These are phyloP conservation scores for Cnemophilus loriae DNA, from an alignment of 2,113 vertebrate species.

Conservation along the genomic window DNA sequence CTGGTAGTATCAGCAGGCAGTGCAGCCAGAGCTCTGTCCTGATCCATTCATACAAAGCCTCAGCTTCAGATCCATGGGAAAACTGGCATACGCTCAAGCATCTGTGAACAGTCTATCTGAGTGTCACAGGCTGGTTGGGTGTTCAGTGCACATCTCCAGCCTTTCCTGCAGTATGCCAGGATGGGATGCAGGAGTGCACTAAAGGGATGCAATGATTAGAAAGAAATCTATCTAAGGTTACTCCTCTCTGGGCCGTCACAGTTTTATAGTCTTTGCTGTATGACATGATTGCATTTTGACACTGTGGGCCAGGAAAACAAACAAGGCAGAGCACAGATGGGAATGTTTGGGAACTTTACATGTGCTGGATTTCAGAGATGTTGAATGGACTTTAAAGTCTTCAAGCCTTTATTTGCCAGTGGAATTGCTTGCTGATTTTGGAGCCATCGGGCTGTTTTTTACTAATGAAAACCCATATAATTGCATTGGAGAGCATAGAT, in stretches of 20 bases:
- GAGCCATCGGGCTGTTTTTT: neutral
- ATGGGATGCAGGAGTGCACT: neutral
- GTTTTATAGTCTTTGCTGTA: neutral
- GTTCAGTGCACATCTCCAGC: neutral
- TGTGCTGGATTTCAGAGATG: neutral
- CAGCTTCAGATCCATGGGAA: neutral
- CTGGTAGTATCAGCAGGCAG: neutral
- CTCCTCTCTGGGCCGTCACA: accelerated
- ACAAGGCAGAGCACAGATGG: neutral
- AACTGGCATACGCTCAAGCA: accelerated
- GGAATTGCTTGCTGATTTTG: neutral
- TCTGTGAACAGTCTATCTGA: neutral
- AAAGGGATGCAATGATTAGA: neutral
- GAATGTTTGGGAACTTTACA: neutral
- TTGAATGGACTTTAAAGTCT: neutral
- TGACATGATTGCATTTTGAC: neutral
- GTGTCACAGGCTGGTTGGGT: neutral
- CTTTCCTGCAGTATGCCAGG: neutral
- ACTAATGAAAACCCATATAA: neutral
- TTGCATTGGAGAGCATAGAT: neutral
- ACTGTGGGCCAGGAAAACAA: neutral
- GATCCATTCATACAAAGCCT: accelerated
- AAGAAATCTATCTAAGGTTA: neutral
- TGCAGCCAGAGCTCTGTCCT: neutral
- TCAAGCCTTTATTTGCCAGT: neutral